phyloP scores from a whole-genome alignment of 64 coral and sea anemone species.

The Pocillopora damicornis region DNA sequence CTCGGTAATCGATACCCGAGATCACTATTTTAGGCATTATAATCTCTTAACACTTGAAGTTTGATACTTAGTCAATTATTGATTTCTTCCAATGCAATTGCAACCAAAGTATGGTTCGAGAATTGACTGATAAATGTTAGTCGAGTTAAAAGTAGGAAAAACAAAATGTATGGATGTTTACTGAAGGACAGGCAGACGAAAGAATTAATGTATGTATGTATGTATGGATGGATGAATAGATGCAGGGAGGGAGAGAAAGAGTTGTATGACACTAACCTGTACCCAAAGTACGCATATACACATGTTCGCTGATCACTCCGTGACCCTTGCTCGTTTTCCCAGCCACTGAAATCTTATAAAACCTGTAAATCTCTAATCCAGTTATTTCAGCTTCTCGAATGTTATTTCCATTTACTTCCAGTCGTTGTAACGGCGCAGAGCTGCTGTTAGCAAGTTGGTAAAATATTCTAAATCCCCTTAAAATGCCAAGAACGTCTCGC shows the following conservation, averaged over 20 bases:
- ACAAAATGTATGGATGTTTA: too few species aligned
- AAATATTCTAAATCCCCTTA: conserved; percentile 44
- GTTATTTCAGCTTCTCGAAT: background rate
- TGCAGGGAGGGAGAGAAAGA: background rate
- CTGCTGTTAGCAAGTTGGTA: conserved; percentile 24
- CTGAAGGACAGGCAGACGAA: too few species aligned
- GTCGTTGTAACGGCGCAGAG: background rate
- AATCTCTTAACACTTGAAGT: too few species aligned
- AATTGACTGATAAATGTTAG: too few species aligned
- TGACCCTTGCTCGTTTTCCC: conserved; percentile 37
- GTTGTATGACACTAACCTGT: background rate
- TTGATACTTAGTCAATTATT: too few species aligned
- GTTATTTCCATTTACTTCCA: background rate
- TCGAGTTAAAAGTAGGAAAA: too few species aligned
- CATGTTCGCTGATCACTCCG: conserved; percentile 33
- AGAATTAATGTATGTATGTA: too few species aligned
- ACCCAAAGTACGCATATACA: conserved; percentile 6
- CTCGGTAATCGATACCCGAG: too few species aligned
- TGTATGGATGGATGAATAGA: background rate
- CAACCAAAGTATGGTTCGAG: too few species aligned
- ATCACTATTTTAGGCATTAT: too few species aligned
- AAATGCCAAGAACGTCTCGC: conserved; percentile 55
- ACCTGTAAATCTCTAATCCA: conserved; percentile 39
- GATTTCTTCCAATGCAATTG: too few species aligned
- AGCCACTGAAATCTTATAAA: conserved; percentile 59